Evolutionary conservation across 2,113 vertebrate species (phyloP).

Genomic region (Carassius gibelio): DNA sequence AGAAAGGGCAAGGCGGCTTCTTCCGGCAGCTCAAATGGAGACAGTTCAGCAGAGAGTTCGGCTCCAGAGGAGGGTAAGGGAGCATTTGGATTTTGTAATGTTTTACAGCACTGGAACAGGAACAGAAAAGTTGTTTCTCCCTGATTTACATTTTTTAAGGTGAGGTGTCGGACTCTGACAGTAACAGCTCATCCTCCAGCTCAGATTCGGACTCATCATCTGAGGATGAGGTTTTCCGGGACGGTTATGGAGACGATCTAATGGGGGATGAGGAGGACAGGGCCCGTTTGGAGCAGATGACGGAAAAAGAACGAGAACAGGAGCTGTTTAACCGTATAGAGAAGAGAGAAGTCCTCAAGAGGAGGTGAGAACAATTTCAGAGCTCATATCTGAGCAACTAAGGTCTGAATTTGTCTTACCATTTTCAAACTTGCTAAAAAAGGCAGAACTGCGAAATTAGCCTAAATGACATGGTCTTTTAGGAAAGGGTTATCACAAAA

Average conservation of each 20-base stretch:
- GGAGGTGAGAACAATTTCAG: constrained; percentile 79
- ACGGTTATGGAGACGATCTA: constrained; percentile 95
- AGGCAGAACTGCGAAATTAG: background rate
- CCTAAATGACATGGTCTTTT: background rate
- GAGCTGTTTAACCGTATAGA: constrained; percentile 98
- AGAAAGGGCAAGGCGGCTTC: constrained; percentile 88
- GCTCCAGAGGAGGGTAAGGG: constrained; percentile 94
- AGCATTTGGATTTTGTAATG: background rate
- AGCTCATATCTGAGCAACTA: background rate
- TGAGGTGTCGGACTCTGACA: constrained; percentile 96
- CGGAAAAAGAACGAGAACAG: constrained; percentile 96
- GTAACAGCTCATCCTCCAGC: constrained; percentile 95
- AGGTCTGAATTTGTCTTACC: background rate
- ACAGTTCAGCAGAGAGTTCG: constrained; percentile 94
- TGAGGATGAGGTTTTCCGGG: constrained; percentile 95
- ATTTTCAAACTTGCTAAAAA: background rate
- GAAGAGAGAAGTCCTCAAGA: constrained; percentile 96
- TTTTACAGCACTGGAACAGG: background rate
- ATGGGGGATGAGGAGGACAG: constrained; percentile 98
- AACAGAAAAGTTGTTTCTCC: constrained; percentile 2
- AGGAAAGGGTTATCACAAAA: background rate
- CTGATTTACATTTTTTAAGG: constrained; percentile 69
- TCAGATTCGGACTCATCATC: constrained; percentile 95
- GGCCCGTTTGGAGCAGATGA: constrained; percentile 97
- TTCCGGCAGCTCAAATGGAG: constrained; percentile 94